Evolutionary conservation across 2,113 vertebrate genomes (phyloP).

Genomic region (Leiothrix lutea): DNA sequence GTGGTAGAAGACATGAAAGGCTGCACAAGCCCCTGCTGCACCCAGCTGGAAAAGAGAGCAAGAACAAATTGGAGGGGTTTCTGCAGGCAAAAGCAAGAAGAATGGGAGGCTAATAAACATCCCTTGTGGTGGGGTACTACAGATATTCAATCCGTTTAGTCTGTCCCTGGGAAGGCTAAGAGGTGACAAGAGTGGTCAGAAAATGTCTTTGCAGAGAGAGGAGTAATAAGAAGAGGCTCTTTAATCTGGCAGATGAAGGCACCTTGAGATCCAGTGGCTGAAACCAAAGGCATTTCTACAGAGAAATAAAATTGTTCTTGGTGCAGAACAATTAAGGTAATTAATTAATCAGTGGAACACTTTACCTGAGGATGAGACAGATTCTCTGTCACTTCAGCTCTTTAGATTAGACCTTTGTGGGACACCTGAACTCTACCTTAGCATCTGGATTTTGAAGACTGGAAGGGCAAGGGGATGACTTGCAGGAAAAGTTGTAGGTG

Average conservation of each 20-base stretch:
- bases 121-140: not conserved
- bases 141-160: not conserved
- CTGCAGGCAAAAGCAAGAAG: not conserved
- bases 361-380: not conserved
- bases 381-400: not conserved
- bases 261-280: not conserved
- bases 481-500: not conserved
- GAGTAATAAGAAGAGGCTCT: not conserved
- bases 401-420: not conserved
- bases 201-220: not conserved
- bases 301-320: not conserved
- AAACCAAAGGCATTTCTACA: not conserved
- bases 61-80: not conserved
- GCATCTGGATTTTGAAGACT: not conserved
- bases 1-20: not conserved
- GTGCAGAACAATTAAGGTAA: not conserved
- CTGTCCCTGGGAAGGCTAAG: not conserved
- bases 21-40: not conserved
- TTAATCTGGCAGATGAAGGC: not conserved
- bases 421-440: not conserved
- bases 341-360: not conserved
- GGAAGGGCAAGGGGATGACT: not conserved
- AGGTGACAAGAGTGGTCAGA: not conserved
- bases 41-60: not conserved
- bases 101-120: not conserved